Conservation (phyloP, 2,113 vertebrate genomes). For the Circaetus cinerascens region DNA sequence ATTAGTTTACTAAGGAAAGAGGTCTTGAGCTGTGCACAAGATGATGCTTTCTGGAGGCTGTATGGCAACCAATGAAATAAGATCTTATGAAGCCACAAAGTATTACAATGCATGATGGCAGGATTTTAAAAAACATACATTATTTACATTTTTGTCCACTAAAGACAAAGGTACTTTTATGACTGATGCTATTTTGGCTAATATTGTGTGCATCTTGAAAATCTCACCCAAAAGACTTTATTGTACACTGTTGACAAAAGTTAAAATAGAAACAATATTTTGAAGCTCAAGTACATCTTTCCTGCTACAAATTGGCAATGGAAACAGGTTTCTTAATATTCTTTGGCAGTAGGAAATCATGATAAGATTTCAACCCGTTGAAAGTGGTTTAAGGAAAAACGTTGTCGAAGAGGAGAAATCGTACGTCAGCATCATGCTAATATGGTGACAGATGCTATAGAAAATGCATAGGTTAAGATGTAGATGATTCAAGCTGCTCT, state of each 20-base stretch:
- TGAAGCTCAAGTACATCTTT: conserved; percentile 2
- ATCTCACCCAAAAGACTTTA: not conserved
- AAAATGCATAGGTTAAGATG: not conserved
- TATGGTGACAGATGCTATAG: not conserved
- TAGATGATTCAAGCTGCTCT: not conserved
- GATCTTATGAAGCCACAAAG: not conserved
- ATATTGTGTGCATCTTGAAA: not conserved
- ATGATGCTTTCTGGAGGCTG: not conserved
- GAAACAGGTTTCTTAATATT: not conserved
- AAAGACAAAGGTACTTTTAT: not conserved
- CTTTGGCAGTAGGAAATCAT: not conserved
- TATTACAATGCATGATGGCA: not conserved
- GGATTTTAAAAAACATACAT: not conserved
- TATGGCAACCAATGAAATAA: not conserved
- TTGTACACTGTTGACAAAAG: not conserved
- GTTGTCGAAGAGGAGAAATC: not conserved
- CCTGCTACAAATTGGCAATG: not conserved
- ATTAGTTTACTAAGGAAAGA: not conserved
- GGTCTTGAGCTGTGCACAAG: not conserved
- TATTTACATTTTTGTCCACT: not conserved
- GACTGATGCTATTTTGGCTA: conserved; percentile 14
- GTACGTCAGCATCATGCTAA: not conserved
- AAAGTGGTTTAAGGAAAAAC: not conserved
- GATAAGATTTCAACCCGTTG: not conserved
- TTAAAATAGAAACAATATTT: conserved; percentile 15